phyloP scores from a whole-genome alignment of 2,888 invertebrate species.

The Chelonus formosanus region DNA sequence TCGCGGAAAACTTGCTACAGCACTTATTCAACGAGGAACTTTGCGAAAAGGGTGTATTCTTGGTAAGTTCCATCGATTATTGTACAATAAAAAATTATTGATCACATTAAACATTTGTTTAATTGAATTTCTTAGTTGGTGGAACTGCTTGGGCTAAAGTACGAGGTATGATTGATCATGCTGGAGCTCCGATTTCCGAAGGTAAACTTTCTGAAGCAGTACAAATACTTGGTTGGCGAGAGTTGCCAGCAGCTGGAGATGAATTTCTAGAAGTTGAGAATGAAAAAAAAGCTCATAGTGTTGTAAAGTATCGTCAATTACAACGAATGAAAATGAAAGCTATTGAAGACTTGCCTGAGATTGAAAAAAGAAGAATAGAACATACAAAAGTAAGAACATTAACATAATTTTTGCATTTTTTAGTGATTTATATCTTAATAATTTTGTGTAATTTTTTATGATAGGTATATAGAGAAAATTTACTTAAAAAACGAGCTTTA shows the following conservation, averaged over 20 bases:
- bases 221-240: constrained; percentile 90
- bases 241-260: constrained; percentile 89
- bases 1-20: constrained; percentile 72
- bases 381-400: constrained; percentile 67
- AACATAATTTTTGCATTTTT: constrained; percentile 6
- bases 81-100: background rate
- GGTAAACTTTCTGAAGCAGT: constrained; percentile 86
- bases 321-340: constrained; percentile 73
- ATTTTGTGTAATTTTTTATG: constrained; percentile 33
- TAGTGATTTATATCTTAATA: constrained; percentile 4
- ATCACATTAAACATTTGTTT: background rate
- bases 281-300: constrained; percentile 77
- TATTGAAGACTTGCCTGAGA: constrained; percentile 70
- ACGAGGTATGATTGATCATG: constrained; percentile 81
- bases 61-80: constrained; percentile 48
- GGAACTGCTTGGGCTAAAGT: constrained; percentile 87
- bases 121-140: constrained; percentile 72
- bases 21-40: constrained; percentile 71
- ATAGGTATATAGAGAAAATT: constrained; percentile 70
- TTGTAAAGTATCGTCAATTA: constrained; percentile 73
- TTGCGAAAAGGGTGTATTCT: constrained; percentile 68
- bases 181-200: constrained; percentile 72
- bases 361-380: constrained; percentile 73
- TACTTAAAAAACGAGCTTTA: constrained; percentile 70
- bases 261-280: constrained; percentile 82